phyloP scores from a whole-genome alignment of 2,113 vertebrate genomes.

The Oncorhynchus masou region DNA sequence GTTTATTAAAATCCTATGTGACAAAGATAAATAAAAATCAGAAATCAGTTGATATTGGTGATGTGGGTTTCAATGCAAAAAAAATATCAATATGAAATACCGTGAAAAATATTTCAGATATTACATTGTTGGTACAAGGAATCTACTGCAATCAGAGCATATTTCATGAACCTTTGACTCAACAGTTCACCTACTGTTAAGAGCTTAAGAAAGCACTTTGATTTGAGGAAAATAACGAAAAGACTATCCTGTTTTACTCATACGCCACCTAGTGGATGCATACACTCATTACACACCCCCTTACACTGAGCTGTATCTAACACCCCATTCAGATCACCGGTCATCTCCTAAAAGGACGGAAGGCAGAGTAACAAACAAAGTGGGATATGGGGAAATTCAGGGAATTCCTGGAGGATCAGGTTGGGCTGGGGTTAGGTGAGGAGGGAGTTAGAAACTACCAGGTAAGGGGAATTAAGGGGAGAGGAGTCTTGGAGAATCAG shows the following conservation, averaged over 20 bases:
- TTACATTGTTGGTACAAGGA: no score
- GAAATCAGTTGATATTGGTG: no score
- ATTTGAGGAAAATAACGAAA: background rate
- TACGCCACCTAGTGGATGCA: conserved; percentile 48
- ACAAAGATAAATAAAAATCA: background rate
- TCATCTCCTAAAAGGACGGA: conserved; percentile 37
- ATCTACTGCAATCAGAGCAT: no score
- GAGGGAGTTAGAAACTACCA: background rate
- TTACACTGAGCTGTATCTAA: background rate
- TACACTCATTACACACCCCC: conserved; percentile 33
- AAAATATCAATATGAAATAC: no score
- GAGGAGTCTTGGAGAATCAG: background rate
- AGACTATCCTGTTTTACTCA: background rate
- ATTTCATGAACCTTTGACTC: no score
- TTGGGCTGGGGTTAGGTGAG: background rate
- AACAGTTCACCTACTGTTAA: background rate
- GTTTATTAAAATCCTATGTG: background rate
- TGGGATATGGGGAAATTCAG: background rate
- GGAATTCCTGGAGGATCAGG: background rate
- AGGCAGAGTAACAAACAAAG: background rate
- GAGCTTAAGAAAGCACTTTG: background rate
- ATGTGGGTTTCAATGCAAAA: no score
- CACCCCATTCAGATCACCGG: background rate
- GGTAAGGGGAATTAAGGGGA: conserved; percentile 24
- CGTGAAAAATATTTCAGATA: no score